Evolutionary conservation across 2,888 invertebrate genomes (phyloP).

Genomic region (Baccha elongata): DNA sequence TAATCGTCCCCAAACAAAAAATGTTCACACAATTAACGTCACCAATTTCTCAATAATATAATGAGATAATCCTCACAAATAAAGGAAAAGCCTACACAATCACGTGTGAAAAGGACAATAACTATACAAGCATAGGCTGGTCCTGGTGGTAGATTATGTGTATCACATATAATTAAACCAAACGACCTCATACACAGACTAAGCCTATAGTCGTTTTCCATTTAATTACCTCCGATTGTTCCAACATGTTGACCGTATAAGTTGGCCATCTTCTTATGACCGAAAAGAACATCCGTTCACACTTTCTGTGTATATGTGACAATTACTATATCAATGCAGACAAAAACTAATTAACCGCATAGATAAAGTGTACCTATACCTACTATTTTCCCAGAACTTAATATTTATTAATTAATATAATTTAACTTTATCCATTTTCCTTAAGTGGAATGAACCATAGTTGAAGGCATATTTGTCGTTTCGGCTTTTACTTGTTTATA

Average conservation of each 20-base stretch:
- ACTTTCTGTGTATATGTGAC: neutral
- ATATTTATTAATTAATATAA: slow-evolving; percentile 44
- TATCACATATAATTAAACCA: slow-evolving; percentile 21
- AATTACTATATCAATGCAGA: slow-evolving; percentile 4
- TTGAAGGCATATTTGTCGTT: neutral
- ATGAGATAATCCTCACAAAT: neutral
- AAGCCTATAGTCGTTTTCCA: neutral
- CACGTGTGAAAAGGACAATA: neutral
- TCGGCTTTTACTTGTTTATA: neutral
- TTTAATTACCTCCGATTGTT: slow-evolving; percentile 33
- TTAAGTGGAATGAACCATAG: neutral
- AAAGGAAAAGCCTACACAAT: neutral
- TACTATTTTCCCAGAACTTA: slow-evolving; percentile 18
- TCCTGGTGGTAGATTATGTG: neutral
- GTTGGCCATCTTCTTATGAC: slow-evolving; percentile 31
- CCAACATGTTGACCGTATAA: neutral
- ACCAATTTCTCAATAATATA: neutral
- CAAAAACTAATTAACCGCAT: slow-evolving; percentile 28
- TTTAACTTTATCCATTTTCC: slow-evolving; percentile 23
- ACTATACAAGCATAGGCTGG: neutral
- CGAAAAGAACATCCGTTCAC: neutral
- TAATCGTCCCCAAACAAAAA: no score
- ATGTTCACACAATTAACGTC: neutral
- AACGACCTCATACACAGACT: slow-evolving; percentile 10
- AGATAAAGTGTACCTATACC: no score